phyloP scores from a whole-genome alignment of 2,113 vertebrate genomes.

The Pleuronectes platessa region DNA sequence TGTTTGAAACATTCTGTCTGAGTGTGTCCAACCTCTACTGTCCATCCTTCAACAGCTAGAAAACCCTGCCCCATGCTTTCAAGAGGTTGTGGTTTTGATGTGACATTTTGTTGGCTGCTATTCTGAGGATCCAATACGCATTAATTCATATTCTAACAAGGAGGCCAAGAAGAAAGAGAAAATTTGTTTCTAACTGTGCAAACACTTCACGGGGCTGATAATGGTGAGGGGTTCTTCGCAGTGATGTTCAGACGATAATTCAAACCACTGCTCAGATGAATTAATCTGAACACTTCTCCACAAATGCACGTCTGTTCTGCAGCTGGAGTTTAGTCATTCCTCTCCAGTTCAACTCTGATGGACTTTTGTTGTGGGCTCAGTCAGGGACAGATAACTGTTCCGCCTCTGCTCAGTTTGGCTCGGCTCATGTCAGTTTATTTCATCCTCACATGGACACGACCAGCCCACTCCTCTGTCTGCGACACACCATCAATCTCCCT shows the following conservation, averaged over 20 bases:
- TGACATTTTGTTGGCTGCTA: conserved; percentile 29
- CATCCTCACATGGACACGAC: conserved; percentile 53
- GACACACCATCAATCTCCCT: conserved; percentile 52
- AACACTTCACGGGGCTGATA: conserved; percentile 35
- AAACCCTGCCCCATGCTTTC: background rate
- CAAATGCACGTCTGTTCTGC: conserved; percentile 19
- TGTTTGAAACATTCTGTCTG: conserved; percentile 23
- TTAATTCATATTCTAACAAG: conserved; percentile 18
- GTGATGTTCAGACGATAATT: conserved; percentile 23
- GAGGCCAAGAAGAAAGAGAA: conserved; percentile 34
- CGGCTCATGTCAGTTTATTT: conserved; percentile 45
- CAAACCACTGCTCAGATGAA: conserved; percentile 8
- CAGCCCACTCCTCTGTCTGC: conserved; percentile 65
- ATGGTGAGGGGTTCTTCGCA: conserved; percentile 15
- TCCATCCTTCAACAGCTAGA: conserved; percentile 13
- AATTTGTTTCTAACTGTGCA: conserved; percentile 56
- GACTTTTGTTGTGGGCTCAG: conserved; percentile 52
- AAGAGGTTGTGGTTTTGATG: background rate
- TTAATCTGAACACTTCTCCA: conserved; percentile 45
- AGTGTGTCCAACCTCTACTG: background rate
- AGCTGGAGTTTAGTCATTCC: conserved; percentile 52
- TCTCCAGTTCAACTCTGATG: conserved; percentile 46
- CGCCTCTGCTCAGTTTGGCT: conserved; percentile 65
- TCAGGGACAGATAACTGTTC: conserved; percentile 54
- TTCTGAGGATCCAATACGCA: conserved; percentile 3